phyloP scores from a whole-genome alignment of 2,888 invertebrate species.

The Notocelia uddmanniana region DNA sequence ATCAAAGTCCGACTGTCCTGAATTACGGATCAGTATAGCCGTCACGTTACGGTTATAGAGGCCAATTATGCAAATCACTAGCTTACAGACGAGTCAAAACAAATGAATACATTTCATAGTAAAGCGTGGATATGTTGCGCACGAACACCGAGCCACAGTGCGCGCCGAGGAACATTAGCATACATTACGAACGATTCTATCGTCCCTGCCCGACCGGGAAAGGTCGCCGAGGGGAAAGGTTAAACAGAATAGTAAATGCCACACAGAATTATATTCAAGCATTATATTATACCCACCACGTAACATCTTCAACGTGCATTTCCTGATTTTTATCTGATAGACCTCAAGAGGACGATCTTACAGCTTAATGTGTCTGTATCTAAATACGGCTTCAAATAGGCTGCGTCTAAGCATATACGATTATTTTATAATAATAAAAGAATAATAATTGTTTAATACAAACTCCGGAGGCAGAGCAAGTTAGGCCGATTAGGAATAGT shows the following conservation, averaged over 20 bases:
- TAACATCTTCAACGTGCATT: slow-evolving; percentile 11
- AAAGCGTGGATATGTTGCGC: slow-evolving; percentile 3
- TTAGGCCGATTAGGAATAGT: no score
- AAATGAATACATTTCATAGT: no score
- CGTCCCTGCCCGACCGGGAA: slow-evolving; percentile 15
- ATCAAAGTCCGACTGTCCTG: background rate
- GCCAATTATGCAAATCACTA: background rate
- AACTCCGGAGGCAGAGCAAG: no score
- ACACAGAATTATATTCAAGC: slow-evolving; percentile 19
- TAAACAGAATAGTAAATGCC: slow-evolving; percentile 19
- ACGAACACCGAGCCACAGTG: background rate
- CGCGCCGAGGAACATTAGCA: slow-evolving; percentile 13
- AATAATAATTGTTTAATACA: no score
- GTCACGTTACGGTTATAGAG: background rate
- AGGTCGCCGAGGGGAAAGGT: slow-evolving; percentile 30
- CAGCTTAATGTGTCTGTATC: background rate
- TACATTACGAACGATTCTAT: slow-evolving; percentile 12
- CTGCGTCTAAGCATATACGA: no score
- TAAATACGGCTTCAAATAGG: no score
- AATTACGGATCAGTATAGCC: background rate
- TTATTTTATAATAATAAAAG: no score
- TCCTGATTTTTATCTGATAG: background rate
- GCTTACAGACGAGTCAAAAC: background rate
- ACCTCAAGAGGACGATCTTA: background rate
- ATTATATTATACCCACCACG: background rate